Evolutionary conservation across 2,888 invertebrate species (phyloP).

Genomic region (Habroteleia sp.): DNA sequence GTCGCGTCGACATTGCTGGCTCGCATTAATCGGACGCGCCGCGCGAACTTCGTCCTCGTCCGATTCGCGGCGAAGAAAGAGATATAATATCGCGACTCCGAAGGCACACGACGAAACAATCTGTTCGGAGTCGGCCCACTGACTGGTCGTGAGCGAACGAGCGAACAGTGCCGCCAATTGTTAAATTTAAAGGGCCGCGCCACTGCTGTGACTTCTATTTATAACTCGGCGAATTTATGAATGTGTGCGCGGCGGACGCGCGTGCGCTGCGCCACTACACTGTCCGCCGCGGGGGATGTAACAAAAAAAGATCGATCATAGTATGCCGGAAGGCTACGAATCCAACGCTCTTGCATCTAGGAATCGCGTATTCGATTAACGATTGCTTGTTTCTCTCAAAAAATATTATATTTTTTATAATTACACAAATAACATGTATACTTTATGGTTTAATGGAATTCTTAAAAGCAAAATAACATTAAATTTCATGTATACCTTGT

Average conservation of each 20-base stretch:
- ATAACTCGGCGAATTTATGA: constrained; percentile 22
- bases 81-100: neutral
- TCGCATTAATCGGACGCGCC: constrained; percentile 6
- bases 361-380: neutral
- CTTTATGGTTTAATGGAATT: too few species aligned
- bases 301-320: constrained; percentile 13
- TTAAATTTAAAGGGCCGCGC: constrained; percentile 49
- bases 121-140: constrained; percentile 27
- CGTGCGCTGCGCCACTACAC: neutral
- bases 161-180: constrained; percentile 50
- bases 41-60: constrained; percentile 23
- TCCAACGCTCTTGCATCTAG: neutral
- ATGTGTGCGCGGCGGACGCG: constrained; percentile 5
- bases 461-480: too few species aligned
- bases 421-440: too few species aligned
- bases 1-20: neutral
- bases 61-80: constrained; percentile 9
- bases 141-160: constrained; percentile 13
- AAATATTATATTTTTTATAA: too few species aligned
- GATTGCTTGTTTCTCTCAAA: too few species aligned
- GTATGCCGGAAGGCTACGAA: neutral
- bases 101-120: neutral
- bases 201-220: constrained; percentile 25
- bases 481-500: too few species aligned
- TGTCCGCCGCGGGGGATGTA: constrained; percentile 4